Base-by-base conservation (phyloP, 2,113 vertebrate species). In the Scartelaos histophorus region DNA sequence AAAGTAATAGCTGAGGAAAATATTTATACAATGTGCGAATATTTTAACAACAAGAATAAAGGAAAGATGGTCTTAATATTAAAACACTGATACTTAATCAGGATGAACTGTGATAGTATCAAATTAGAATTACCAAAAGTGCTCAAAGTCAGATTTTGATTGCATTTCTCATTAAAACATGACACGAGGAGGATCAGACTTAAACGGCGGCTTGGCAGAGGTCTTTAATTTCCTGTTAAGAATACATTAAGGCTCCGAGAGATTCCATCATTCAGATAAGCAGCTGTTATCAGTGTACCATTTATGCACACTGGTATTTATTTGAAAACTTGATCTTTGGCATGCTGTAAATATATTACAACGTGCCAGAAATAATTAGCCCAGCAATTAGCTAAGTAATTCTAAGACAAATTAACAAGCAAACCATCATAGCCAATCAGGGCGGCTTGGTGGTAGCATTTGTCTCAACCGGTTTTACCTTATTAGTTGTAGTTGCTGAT, bases 141-240 rank as follows among this genome's bases (percentile, higher is more conserved):
- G 38, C n/a, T 47, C 13, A 47, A 47, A 66, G 13, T 46, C n/a
- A 7, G 11, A 76, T 78, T 71, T 24, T 51, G 29, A 19, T 66
- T 25, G 0, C 43, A 69, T 21, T 56, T 64, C 68, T 19, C 51
- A 17, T 54, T 66, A 66, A 66, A 81, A 46, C 5, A 10, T 7
- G 6, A 4, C 35, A 1, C 67, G 66, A 70, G 69, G 53, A 66
- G 47, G 67, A 71, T 24, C 56, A n/a, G 49, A 70, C 56, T 61
- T 46, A 64, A 24, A 71, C 38, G 57, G 22, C 51, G 25, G 64
- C 54, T 22, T 56, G 29, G 67, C 25, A 47, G 35, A 82, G 75
- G 7, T 71, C 67, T 43, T 43, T 43, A 29, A 71, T 34, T 71
- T 69, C 49, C 53, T 72, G 74, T 45, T 65, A 64, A 78, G 46